Conservation (phyloP, 2,888 invertebrate genomes). For the Melanostoma scalare region DNA sequence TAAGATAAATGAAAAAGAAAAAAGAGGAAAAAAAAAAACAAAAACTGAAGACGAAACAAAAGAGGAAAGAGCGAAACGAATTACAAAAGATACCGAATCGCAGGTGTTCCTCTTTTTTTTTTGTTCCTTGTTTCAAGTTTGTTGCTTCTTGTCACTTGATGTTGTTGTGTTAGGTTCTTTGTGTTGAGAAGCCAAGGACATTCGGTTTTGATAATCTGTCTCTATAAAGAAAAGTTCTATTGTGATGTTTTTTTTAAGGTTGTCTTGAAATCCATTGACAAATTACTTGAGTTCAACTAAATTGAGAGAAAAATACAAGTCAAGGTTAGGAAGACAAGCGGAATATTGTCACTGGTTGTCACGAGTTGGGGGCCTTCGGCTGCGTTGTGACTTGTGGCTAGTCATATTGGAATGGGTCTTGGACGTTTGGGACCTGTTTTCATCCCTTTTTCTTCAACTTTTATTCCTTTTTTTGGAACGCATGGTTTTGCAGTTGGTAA, state of each 20-base stretch:
- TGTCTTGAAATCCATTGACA: not conserved
- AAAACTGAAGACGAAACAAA: slow-evolving; percentile 17
- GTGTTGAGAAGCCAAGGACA: slow-evolving; percentile 32
- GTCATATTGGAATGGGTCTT: too few species aligned
- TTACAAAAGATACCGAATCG: slow-evolving; percentile 58
- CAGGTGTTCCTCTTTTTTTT: slow-evolving; percentile 51
- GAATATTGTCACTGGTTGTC: too few species aligned
- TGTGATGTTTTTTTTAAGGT: not conserved
- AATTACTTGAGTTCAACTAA: not conserved
- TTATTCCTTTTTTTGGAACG: too few species aligned
- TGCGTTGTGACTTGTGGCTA: too few species aligned
- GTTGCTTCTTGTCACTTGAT: slow-evolving; percentile 5
- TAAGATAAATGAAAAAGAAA: slow-evolving; percentile 5
- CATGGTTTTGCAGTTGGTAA: too few species aligned
- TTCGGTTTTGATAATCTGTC: not conserved
- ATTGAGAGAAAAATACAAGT: too few species aligned
- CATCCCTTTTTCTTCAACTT: too few species aligned
- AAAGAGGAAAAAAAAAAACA: not conserved
- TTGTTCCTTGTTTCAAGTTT: slow-evolving; percentile 6
- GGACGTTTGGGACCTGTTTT: too few species aligned
- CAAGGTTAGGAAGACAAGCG: too few species aligned
- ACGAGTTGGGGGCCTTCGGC: too few species aligned
- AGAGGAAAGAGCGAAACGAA: slow-evolving; percentile 28
- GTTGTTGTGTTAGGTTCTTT: slow-evolving; percentile 16
- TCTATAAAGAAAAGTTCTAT: not conserved